Base-by-base conservation (phyloP, 2,113 vertebrate species). In the Alethe castanea region DNA sequence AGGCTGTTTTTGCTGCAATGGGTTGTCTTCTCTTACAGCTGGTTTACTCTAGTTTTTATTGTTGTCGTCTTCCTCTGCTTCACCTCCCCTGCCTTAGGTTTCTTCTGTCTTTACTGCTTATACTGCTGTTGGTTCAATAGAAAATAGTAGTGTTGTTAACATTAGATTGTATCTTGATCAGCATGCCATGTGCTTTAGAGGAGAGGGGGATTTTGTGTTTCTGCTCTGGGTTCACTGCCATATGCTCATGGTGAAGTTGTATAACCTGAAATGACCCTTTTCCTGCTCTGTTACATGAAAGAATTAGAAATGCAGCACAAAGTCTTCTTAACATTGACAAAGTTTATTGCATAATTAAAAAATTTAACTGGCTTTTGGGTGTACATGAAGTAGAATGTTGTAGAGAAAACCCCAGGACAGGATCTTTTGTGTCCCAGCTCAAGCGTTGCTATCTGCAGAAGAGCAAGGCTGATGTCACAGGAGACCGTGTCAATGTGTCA, bases 101-200 rank as follows among this genome's bases (percentile, higher is more conserved):
- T 83, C 70, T 86, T 70, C 33, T 62, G 13, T 45, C 47, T 67
- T 69, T 79, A 38, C 45, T 53, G 14, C 17, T 84, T 66, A 20
- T 48, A 4, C 25, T 78, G 76, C 38, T 83, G 81, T 93, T 70
- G 52, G 26, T 90, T 93, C 45, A 38, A 4, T 10, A 57, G 61
- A 66, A 67, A 47, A 66, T 56, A 62, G 60, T 42, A 74, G 56
- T 74, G n/a, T 40, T 94, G 65, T 52, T 84, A 70, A 23, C 45
- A 15, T 83, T 86, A 50, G 87, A 78, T 92, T 90, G 22, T 73
- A 31, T 90, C 88, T 76, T 56, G 65, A 79, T 93, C 73, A 78
- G 47, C 29, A 5, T 62, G 69, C 81, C 79, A 83, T 90, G 88
- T 94, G 90, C 90, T 91, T 82, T 89, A 94, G 48, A 57, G 61